Conservation (phyloP, 2,113 vertebrate genomes). For the Meriones unguiculatus region DNA sequence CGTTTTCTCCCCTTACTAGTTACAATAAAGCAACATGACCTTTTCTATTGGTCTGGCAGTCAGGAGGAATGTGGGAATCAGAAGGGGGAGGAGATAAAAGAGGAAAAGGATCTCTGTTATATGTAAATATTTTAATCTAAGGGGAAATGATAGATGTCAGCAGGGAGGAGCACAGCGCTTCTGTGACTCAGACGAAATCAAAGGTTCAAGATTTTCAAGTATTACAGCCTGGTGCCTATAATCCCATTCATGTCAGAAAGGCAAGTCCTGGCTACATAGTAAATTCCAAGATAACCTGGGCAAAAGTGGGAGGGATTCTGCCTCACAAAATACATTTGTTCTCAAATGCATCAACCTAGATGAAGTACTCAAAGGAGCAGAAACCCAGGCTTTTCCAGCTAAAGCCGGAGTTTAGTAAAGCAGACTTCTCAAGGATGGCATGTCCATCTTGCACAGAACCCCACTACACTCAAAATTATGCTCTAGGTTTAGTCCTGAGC, state of each 20-base stretch:
- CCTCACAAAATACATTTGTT: background rate
- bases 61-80: background rate
- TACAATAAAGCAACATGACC: background rate
- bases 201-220: constrained; percentile 1
- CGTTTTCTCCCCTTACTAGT: background rate
- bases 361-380: background rate
- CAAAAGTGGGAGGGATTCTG: background rate
- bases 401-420: constrained; percentile 19
- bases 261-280: background rate
- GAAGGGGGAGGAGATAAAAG: background rate
- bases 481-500: background rate
- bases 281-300: background rate
- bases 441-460: constrained; percentile 20
- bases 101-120: background rate
- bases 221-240: background rate
- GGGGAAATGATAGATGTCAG: background rate
- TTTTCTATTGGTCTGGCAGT: background rate
- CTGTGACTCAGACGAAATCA: background rate
- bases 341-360: background rate
- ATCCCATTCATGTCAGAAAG: background rate
- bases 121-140: background rate
- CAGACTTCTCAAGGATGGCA: constrained; percentile 2
- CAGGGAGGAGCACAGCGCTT: background rate
- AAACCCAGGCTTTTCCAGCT: background rate
- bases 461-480: background rate